A percentile compares a stretch with the other conserved stretches of the same genome.
These are phyloP conservation scores for Scleropages formosus DNA, from an alignment of 2,797 vertebrate genomes.

Conservation along the genomic window DNA sequence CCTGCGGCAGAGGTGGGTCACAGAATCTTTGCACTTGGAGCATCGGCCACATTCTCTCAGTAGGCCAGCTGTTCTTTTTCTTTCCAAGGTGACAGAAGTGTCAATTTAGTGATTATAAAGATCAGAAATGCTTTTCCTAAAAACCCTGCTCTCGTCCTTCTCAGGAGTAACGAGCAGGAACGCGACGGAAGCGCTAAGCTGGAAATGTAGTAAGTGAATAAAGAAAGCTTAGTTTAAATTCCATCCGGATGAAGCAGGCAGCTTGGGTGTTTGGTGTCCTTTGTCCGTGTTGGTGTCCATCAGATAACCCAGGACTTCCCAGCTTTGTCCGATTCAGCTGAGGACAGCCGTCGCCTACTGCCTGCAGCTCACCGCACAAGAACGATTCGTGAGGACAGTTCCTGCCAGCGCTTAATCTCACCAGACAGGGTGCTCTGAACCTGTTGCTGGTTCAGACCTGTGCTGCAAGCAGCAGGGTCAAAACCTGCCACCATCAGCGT, in stretches of 20 bases:
- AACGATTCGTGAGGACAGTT: constrained; percentile 25
- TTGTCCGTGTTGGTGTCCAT: neutral
- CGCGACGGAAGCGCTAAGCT: neutral
- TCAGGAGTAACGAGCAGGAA: no score
- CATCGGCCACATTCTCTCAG: neutral
- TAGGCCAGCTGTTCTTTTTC: constrained; percentile 21
- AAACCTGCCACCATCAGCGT: neutral
- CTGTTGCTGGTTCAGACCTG: constrained; percentile 18
- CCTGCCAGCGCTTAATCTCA: constrained; percentile 17
- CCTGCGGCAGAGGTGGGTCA: neutral
- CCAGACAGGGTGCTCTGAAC: constrained; percentile 15
- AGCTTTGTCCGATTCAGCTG: neutral
- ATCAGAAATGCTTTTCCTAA: neutral
- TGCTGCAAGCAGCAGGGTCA: constrained; percentile 24
- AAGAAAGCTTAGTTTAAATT: neutral
- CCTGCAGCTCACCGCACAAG: neutral
- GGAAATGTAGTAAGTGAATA: constrained; percentile 1
- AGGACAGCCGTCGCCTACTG: neutral
- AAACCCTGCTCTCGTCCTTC: neutral
- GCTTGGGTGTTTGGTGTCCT: neutral
- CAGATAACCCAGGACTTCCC: no score
- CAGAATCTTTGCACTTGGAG: neutral
- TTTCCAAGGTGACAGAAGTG: constrained; percentile 27
- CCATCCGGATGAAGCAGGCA: neutral
- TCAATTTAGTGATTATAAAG: constrained; percentile 21